Conservation (phyloP, 2,888 invertebrate species). For the Lymantria dispar region DNA sequence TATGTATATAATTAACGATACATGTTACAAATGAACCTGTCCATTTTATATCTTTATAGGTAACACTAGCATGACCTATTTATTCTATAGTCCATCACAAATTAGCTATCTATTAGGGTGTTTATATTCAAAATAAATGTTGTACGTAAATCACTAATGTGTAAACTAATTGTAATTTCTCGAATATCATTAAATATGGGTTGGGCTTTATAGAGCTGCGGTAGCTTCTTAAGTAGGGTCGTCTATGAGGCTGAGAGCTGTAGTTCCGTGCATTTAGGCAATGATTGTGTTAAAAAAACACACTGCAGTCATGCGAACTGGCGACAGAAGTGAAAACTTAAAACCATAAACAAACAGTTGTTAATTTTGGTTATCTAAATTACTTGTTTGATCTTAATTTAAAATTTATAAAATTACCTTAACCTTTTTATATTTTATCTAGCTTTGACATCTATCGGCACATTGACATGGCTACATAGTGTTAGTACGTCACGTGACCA, state of each 20-base stretch:
- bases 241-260: not conserved
- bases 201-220: not conserved
- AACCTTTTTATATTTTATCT: too few relatives aligned
- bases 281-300: too few relatives aligned
- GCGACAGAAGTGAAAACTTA: too few relatives aligned
- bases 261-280: too few relatives aligned
- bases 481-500: too few relatives aligned
- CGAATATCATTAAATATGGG: constrained; percentile 21
- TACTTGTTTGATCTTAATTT: too few relatives aligned
- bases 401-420: too few relatives aligned
- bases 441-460: too few relatives aligned
- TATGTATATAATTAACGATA: constrained; percentile 32
- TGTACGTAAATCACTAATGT: constrained; percentile 30
- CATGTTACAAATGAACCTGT: constrained; percentile 39
- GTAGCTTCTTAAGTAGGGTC: not conserved
- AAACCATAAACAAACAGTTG: too few relatives aligned
- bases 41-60: constrained; percentile 55
- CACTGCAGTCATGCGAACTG: too few relatives aligned
- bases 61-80: constrained; percentile 26
- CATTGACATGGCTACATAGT: too few relatives aligned
- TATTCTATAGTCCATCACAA: constrained; percentile 44
- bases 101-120: constrained; percentile 31
- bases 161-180: constrained; percentile 23
- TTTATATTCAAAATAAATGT: constrained; percentile 28
- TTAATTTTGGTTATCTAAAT: too few relatives aligned